These are phyloP conservation scores for Chionoecetes opilio DNA, from an alignment of 1,140 invertebrate genomes.

Conservation along the genomic window DNA sequence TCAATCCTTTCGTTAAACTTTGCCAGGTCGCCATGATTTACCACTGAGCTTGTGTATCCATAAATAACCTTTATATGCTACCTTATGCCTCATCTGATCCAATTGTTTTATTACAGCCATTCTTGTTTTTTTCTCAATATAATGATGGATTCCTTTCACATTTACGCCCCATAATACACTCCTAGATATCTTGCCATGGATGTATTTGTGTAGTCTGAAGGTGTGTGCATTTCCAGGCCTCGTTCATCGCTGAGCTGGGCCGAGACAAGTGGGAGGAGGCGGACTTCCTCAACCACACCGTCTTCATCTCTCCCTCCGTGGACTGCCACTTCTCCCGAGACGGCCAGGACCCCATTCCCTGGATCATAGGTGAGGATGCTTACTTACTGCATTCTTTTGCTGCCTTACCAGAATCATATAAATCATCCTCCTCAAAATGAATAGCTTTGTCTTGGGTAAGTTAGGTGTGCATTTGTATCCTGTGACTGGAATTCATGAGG, in stretches of 20 bases:
- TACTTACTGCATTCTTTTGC: background rate
- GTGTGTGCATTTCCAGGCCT: conserved; percentile 59
- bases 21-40: too few relatives aligned
- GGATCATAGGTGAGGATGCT: conserved; percentile 72
- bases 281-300: conserved; percentile 72
- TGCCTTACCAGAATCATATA: too few relatives aligned
- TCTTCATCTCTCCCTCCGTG: conserved; percentile 59
- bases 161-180: background rate
- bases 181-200: background rate
- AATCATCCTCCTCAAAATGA: too few relatives aligned
- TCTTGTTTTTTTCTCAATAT: background rate
- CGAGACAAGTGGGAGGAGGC: conserved; percentile 74
- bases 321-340: conserved; percentile 61
- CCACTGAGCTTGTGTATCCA: too few relatives aligned
- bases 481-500: too few relatives aligned
- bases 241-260: conserved; percentile 70
- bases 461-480: too few relatives aligned
- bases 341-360: conserved; percentile 65
- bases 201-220: background rate
- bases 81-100: too few relatives aligned
- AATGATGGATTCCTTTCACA: too few relatives aligned
- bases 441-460: too few relatives aligned
- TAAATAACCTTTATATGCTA: too few relatives aligned
- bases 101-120: too few relatives aligned
- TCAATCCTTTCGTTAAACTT: too few relatives aligned